Evolutionary conservation across 2,888 invertebrate species (phyloP), one percentile per base, ranked within the genome.

Genomic region (Euphydryas editha): DNA sequence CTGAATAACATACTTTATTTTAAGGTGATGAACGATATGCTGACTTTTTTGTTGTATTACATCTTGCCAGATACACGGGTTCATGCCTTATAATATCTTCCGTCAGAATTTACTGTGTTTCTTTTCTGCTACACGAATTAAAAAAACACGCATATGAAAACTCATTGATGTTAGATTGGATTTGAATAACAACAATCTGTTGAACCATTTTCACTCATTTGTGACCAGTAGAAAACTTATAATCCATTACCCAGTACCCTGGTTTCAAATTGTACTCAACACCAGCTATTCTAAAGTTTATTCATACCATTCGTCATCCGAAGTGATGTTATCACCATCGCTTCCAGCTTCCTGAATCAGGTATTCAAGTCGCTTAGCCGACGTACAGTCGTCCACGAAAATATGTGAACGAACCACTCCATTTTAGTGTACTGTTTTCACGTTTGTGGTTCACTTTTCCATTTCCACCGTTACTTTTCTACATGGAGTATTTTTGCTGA

Each of bases 301-400:
- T 47, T 71, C 20, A 68, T 73, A 54, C 62, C 72, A 73, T 76
- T 74, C 78, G 82, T 82, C 81, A 81, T 78, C 77, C 78, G 75
- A 51, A 76, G 79, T 80, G 90, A 91, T 91, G 86, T 84, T 91
- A 91, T 92, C 92, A 82, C 86, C 78, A 80, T 78, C 64, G 87
- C 91, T 87, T 79, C 87, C 90, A 83, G 86, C 90, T 90, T 90
- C 85, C 90, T 89, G 88, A 92, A 90, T 90, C 88, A 90, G 90
- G 91, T 90, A 87, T 39, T 44, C n/a, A 44, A 87, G 82, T 76
- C 83, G 81, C 84, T 86, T 84, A 51, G 37, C 65, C 70, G 75
- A 75, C 77, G 54, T 62, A 66, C 68, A 66, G 63, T 18, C 30
- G 20, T n/a, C 63, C 6, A 13, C 58, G 17, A 15, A 20, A 42